phyloP scores from a whole-genome alignment of 2,113 vertebrate species.

The Vulpes ferrilata region DNA sequence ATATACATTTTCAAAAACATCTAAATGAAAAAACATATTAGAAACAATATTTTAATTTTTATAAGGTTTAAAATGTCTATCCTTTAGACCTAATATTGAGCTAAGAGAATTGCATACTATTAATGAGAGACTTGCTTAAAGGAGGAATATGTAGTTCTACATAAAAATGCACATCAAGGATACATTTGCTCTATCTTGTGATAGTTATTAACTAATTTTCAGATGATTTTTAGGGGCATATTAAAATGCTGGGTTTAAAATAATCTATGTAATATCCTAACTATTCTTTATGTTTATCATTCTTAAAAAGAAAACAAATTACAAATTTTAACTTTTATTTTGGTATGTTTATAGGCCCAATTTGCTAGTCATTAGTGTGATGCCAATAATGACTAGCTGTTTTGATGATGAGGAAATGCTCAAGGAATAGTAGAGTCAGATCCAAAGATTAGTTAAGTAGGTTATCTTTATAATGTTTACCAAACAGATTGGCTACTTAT shows the following conservation, averaged over 20 bases:
- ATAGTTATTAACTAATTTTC: background rate
- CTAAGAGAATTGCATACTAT: background rate
- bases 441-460: background rate
- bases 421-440: background rate
- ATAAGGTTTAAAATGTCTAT: background rate
- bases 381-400: background rate
- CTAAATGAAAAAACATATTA: background rate
- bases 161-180: background rate
- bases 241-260: constrained; percentile 14
- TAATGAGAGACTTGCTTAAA: background rate
- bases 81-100: constrained; percentile 23
- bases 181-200: background rate
- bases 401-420: background rate
- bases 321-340: background rate
- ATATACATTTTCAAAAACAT: background rate
- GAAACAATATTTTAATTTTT: constrained; percentile 30
- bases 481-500: background rate
- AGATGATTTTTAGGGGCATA: background rate
- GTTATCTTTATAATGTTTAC: constrained; percentile 44
- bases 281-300: background rate
- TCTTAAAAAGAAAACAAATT: background rate
- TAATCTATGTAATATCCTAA: background rate
- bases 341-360: background rate
- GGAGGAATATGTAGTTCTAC: background rate
- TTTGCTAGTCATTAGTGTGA: constrained; percentile 27